phyloP scores from a whole-genome alignment of 2,113 vertebrate species.

The Daubentonia madagascariensis region DNA sequence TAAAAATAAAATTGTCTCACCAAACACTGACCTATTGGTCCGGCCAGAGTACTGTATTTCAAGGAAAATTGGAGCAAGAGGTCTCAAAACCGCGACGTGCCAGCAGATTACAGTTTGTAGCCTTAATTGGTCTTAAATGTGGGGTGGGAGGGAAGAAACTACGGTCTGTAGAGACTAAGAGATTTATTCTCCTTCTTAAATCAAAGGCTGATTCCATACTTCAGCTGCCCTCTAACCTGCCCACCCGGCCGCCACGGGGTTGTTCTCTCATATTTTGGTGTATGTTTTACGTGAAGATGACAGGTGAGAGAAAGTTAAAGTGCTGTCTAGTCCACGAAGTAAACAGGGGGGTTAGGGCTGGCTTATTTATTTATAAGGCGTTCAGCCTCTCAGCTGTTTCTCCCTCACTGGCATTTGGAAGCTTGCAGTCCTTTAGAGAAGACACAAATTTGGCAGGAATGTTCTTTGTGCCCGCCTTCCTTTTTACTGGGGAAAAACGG shows the following conservation, averaged over 20 bases:
- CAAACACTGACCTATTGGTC: slow-evolving; percentile 56
- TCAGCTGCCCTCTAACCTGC: background rate
- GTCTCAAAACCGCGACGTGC: background rate
- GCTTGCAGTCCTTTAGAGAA: slow-evolving; percentile 33
- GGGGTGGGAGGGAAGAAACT: slow-evolving; percentile 33
- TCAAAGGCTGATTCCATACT: slow-evolving; percentile 11
- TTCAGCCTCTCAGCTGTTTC: slow-evolving; percentile 54
- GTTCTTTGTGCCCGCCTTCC: slow-evolving; percentile 45
- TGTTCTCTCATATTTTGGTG: background rate
- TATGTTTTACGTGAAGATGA: background rate
- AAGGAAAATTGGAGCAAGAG: slow-evolving; percentile 40
- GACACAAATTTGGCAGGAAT: slow-evolving; percentile 53
- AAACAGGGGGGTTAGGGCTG: slow-evolving; percentile 28
- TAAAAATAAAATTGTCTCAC: slow-evolving; percentile 66
- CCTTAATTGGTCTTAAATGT: slow-evolving; percentile 59
- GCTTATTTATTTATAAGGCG: slow-evolving; percentile 48
- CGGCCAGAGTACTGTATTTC: slow-evolving; percentile 34
- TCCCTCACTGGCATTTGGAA: slow-evolving; percentile 25
- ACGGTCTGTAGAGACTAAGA: background rate
- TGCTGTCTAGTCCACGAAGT: slow-evolving; percentile 8
- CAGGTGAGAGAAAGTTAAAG: background rate
- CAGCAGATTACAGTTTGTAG: slow-evolving; percentile 6
- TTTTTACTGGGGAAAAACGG: background rate
- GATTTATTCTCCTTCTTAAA: slow-evolving; percentile 52
- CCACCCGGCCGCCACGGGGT: background rate